A percentile compares a stretch with the other conserved stretches of the same genome.
Conservation (phyloP, 2,888 invertebrate genomes). For the Athalia circularis region DNA sequence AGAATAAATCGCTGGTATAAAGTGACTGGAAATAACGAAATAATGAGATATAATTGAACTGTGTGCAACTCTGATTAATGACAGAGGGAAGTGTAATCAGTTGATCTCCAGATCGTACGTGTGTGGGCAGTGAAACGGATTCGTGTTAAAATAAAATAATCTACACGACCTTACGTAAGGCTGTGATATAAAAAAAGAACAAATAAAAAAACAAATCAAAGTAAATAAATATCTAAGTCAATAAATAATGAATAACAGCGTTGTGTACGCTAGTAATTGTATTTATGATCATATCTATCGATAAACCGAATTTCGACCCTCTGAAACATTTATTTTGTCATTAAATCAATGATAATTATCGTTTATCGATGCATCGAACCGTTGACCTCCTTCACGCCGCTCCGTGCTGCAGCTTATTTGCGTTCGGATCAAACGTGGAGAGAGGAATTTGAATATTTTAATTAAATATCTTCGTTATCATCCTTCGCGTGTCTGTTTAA, state of each 20-base stretch:
- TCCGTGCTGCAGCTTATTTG: background rate
- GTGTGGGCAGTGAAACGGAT: slow-evolving; percentile 45
- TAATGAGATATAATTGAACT: slow-evolving; percentile 56
- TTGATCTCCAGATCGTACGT: slow-evolving; percentile 51
- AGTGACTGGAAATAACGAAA: slow-evolving; percentile 34
- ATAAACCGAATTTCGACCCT: too few species aligned
- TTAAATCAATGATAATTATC: too few species aligned
- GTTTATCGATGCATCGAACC: too few species aligned
- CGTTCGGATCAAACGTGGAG: slow-evolving; percentile 18
- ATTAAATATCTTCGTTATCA: slow-evolving; percentile 17
- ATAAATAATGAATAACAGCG: background rate
- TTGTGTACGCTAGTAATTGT: background rate
- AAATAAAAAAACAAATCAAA: background rate
- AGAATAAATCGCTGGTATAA: background rate
- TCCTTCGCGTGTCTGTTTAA: slow-evolving; percentile 25
- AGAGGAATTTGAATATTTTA: background rate
- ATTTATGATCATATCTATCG: background rate
- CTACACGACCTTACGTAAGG: background rate
- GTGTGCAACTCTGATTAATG: slow-evolving; percentile 60
- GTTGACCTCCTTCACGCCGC: too few species aligned
- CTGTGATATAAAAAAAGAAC: background rate
- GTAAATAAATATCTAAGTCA: background rate
- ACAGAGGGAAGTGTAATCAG: slow-evolving; percentile 52
- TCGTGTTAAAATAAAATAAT: slow-evolving; percentile 5
- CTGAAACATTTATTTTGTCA: too few species aligned